These are phyloP conservation scores for Sphinx pinastri DNA, from an alignment of 2,888 invertebrate genomes.

Conservation along the genomic window DNA sequence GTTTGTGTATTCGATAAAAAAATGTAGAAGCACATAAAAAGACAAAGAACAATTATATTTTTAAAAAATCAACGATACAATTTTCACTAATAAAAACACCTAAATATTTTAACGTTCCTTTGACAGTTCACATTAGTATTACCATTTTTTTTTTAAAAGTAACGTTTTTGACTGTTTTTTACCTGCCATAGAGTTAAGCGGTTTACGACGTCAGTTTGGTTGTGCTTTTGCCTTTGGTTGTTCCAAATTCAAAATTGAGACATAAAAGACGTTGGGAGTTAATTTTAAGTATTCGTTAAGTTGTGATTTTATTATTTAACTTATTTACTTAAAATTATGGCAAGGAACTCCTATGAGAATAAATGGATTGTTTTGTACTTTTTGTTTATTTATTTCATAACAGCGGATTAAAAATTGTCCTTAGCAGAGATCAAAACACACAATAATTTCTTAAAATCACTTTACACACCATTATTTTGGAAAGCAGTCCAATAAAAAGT, in stretches of 20 bases:
- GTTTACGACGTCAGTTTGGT: conserved; percentile 62
- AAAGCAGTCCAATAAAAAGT: conserved; percentile 1
- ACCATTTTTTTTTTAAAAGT: conserved; percentile 18
- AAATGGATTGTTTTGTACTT: conserved; percentile 71
- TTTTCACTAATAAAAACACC: neutral
- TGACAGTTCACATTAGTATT: conserved; percentile 1
- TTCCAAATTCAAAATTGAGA: conserved; percentile 58
- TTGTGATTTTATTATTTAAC: conserved; percentile 82
- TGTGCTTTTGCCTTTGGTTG: conserved; percentile 41
- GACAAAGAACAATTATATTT: neutral
- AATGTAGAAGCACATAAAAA: neutral
- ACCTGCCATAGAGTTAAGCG: conserved; percentile 82
- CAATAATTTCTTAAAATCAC: neutral
- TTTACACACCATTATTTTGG: neutral
- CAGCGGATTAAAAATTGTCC: neutral
- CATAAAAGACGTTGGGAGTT: conserved; percentile 66
- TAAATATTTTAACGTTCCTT: conserved; percentile 10
- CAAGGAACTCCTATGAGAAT: conserved; percentile 80
- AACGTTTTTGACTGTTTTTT: conserved; percentile 49
- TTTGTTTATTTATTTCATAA: conserved; percentile 42
- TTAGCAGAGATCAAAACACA: too few relatives aligned
- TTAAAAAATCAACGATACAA: neutral
- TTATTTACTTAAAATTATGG: conserved; percentile 83
- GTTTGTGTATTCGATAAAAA: neutral
- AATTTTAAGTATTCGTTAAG: conserved; percentile 83